Evolutionary conservation across 2,797 vertebrate species (phyloP).

Genomic region (Micrastur ruficollis): DNA sequence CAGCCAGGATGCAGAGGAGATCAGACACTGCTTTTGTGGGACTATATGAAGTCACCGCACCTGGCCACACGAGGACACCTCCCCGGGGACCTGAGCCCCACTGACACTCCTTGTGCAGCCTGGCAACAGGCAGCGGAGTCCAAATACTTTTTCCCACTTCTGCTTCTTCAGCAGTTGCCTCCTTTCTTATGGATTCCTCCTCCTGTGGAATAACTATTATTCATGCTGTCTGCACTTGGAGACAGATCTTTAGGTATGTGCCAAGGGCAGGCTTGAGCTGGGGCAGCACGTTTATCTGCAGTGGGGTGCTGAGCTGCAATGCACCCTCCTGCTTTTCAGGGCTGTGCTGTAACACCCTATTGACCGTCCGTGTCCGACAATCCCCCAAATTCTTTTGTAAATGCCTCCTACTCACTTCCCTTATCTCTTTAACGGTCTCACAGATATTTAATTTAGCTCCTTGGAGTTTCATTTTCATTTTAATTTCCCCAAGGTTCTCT

Average conservation of each 20-base stretch:
- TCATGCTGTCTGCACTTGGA: neutral
- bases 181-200: neutral
- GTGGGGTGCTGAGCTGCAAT: neutral
- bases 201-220: neutral
- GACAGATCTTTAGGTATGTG: fast-evolving
- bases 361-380: neutral
- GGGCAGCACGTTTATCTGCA: neutral
- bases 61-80: fast-evolving
- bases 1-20: neutral
- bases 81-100: neutral
- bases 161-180: neutral
- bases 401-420: neutral
- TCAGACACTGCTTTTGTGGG: neutral
- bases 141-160: neutral
- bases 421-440: slow-evolving; percentile 8
- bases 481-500: slow-evolving; percentile 60
- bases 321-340: fast-evolving
- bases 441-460: slow-evolving; percentile 59
- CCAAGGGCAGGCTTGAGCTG: neutral
- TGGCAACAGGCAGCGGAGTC: neutral
- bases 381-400: neutral
- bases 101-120: neutral
- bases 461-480: slow-evolving; percentile 42
- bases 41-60: neutral
- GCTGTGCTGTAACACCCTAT: neutral